Evolutionary conservation across 2,797 vertebrate species (phyloP).

Genomic region (Alauda arvensis): DNA sequence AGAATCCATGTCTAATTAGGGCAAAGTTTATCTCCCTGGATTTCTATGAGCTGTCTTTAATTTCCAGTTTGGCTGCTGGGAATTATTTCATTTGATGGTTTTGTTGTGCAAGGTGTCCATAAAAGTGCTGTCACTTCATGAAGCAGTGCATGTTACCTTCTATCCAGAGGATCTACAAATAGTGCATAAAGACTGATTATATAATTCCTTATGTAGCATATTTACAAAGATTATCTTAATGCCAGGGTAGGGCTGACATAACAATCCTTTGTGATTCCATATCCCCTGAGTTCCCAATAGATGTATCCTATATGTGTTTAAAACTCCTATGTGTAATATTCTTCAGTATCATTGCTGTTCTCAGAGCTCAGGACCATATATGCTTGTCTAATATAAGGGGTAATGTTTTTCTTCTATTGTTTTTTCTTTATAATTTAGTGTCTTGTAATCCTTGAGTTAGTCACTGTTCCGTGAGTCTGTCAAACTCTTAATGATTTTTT

Average conservation of each 20-base stretch:
- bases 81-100: not conserved
- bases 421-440: not conserved
- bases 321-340: not conserved
- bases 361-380: not conserved
- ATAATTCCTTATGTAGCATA: not conserved
- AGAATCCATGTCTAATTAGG: conserved; percentile 8
- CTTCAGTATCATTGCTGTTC: not conserved
- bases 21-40: not conserved
- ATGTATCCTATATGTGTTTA: not conserved
- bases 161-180: not conserved
- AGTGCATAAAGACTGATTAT: not conserved
- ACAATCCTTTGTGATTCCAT: not conserved
- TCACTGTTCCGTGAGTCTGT: not conserved
- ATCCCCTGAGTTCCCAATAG: not conserved
- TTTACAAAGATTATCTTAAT: not conserved
- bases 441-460: not conserved
- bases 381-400: not conserved
- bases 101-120: not conserved
- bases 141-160: not conserved
- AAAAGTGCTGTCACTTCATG: not conserved
- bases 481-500: not conserved
- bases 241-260: not conserved
- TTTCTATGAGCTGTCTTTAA: conserved; percentile 6
- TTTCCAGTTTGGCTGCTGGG: conserved; percentile 3
- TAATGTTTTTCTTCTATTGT: not conserved